phyloP scores from a whole-genome alignment of 2,113 vertebrate species.

The Amazona vittata region DNA sequence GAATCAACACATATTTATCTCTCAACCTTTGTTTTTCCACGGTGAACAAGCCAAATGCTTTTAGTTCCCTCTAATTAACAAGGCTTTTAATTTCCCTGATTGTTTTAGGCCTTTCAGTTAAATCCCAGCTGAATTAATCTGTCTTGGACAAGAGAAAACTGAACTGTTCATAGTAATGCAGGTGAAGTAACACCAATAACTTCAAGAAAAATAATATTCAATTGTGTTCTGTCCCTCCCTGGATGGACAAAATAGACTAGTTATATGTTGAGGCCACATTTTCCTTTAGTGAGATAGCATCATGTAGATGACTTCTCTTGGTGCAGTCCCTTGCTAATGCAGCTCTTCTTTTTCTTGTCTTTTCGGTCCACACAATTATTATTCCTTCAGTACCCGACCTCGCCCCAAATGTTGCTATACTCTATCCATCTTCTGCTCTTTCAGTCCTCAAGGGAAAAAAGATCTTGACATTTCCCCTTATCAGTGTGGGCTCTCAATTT shows the following conservation, averaged over 20 bases:
- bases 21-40: neutral
- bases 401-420: neutral
- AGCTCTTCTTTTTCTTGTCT: neutral
- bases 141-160: neutral
- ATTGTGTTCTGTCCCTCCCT: neutral
- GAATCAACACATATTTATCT: neutral
- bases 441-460: neutral
- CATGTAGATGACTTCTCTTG: neutral
- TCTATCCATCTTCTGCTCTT: neutral
- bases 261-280: neutral
- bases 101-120: neutral
- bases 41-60: neutral
- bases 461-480: neutral
- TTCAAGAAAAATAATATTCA: neutral
- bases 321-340: neutral
- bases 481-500: neutral
- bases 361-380: neutral
- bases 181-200: neutral
- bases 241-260: neutral
- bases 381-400: neutral
- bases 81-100: neutral
- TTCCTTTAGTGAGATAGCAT: neutral
- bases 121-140: neutral
- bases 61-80: neutral
- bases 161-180: neutral